These are phyloP conservation scores for Muscicapa comitata DNA, from an alignment of 2,797 vertebrate species.

Conservation along the genomic window DNA sequence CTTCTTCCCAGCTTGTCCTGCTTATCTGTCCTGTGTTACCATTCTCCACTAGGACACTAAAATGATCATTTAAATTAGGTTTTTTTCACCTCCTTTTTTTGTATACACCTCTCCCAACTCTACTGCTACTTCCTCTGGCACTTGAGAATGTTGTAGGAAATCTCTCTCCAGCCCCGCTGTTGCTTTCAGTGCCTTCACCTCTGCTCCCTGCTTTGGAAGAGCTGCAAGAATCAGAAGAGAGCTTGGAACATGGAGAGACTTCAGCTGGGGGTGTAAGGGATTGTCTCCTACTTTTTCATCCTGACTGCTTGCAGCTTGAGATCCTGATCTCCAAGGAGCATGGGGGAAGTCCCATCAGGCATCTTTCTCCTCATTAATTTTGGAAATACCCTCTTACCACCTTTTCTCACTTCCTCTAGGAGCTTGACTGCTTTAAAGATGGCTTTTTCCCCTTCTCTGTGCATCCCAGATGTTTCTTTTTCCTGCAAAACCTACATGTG, in stretches of 20 bases:
- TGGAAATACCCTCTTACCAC: neutral
- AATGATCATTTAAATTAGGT: accelerated
- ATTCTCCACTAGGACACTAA: neutral
- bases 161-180: neutral
- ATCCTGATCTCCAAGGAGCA: neutral
- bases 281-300: neutral
- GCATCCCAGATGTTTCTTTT: neutral
- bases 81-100: neutral
- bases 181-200: neutral
- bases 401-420: neutral
- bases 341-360: neutral
- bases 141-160: neutral
- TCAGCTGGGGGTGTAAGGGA: neutral
- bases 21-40: neutral
- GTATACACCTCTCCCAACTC: neutral
- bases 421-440: neutral
- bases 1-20: neutral
- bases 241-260: neutral
- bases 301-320: neutral
- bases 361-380: neutral
- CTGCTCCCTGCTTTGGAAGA: neutral
- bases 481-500: accelerated
- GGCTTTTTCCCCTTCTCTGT: neutral
- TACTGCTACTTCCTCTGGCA: neutral
- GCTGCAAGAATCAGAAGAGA: neutral